Conservation (phyloP, 2,113 vertebrate species). For the Indri indri region DNA sequence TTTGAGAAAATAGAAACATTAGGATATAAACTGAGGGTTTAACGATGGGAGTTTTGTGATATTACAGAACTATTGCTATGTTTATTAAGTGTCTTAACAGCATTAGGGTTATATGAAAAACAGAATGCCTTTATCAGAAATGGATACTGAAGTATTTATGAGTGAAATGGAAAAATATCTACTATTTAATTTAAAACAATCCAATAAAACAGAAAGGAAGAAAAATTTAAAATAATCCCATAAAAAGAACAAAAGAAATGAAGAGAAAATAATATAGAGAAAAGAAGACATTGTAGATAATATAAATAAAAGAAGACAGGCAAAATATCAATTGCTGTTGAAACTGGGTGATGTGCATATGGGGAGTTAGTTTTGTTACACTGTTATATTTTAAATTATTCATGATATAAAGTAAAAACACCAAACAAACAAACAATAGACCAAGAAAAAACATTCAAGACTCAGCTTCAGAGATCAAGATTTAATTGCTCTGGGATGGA, state of each 20-base stretch:
- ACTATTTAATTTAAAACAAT: neutral
- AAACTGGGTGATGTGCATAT: neutral
- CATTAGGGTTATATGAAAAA: neutral
- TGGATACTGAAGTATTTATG: neutral
- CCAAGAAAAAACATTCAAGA: neutral
- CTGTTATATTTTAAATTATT: neutral
- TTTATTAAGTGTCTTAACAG: neutral
- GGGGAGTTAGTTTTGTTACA: neutral
- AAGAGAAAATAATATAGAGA: neutral
- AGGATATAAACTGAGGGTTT: neutral
- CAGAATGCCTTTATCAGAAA: neutral
- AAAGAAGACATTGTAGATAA: neutral
- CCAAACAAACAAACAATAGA: neutral
- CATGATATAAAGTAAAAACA: neutral
- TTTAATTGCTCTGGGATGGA: neutral
- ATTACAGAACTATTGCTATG: neutral
- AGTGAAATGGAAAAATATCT: neutral
- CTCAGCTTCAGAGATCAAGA: neutral
- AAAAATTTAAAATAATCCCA: neutral
- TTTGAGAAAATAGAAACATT: neutral
- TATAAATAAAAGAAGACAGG: neutral
- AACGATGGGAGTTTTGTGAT: neutral
- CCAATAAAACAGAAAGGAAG: neutral
- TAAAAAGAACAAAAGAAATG: neutral
- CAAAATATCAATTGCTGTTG: neutral